Base-by-base conservation (phyloP, 2,797 vertebrate species). In the Luscinia luscinia region DNA sequence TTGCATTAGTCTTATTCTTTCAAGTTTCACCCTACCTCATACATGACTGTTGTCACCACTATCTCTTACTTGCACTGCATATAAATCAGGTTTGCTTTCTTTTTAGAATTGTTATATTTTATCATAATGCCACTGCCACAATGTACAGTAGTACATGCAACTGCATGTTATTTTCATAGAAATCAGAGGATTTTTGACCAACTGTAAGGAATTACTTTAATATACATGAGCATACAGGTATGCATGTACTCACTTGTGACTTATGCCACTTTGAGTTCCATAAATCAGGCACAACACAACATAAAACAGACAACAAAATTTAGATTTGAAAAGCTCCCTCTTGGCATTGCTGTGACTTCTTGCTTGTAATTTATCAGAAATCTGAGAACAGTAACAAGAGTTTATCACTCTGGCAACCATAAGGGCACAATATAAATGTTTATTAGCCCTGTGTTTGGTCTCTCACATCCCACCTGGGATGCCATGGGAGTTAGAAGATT, bases 151-250 rank as follows among this genome's bases (percentile, higher is more conserved):
- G 15, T 10, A 34, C 34, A 18, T 20, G 48, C 48, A 49, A 49
- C 48, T 49, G 24, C 15, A 27, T 27, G 15, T 49, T 49, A 15
- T 49, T 49, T 49, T 49, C 24, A 9, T 16, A 48, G 57, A 40
- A 85, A 80, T n/a, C 21, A 68, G 49, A 55, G 30, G 3, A 20
- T 22, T 77, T 52, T 87, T 85, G 9, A 41, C 16, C 7, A 70
- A 1, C 11, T 52, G 6, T 69, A 62, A 57, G 55, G 46, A 79
- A 54, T 28, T 19, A 43, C 17, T 79, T 58, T 22, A 46, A 27
- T 41, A n/a, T 36, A 48, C 0, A 0, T 36, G 38, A 9, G 6
- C 43, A 34, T 51, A 46, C 7, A 49, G 4, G 4, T 49, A 34
- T 24, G 21, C 19, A 49, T 10, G 11, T 38, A 40, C 11, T 70